These are phyloP conservation scores for Chloroceryle inda DNA, from an alignment of 2,797 vertebrate genomes.

Conservation along the genomic window DNA sequence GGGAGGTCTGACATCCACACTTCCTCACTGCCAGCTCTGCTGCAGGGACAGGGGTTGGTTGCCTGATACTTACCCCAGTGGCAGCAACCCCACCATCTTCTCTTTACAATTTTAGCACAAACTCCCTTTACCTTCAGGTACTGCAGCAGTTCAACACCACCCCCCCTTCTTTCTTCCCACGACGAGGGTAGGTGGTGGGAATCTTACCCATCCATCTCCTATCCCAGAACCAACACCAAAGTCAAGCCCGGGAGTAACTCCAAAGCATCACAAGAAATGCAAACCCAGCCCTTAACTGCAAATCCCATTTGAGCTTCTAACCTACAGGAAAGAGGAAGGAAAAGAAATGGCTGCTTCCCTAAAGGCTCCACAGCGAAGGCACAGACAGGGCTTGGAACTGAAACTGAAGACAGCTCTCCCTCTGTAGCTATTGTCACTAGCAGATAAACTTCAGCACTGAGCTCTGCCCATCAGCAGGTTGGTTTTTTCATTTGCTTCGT, in stretches of 20 bases:
- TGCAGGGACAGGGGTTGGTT: neutral
- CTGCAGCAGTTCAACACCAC: neutral
- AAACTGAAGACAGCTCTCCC: neutral
- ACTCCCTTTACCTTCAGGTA: neutral
- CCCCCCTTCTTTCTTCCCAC: neutral
- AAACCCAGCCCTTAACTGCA: neutral
- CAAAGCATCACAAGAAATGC: neutral
- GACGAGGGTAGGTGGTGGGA: neutral
- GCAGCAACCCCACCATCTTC: neutral
- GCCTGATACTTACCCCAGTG: no score
- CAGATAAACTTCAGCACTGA: neutral
- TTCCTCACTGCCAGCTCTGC: neutral
- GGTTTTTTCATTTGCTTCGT: neutral
- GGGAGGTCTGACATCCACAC: neutral
- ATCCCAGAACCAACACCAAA: neutral
- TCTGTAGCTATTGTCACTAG: neutral
- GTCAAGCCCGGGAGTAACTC: neutral
- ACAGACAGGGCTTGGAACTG: fast-evolving
- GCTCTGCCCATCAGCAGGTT: neutral
- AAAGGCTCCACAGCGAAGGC: neutral
- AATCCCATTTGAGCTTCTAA: neutral
- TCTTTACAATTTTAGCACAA: neutral
- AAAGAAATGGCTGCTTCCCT: neutral
- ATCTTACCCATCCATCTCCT: neutral
- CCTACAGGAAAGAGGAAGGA: neutral